Base-by-base conservation (phyloP, 2,113 vertebrate genomes). In the Paedocypris sp. region DNA sequence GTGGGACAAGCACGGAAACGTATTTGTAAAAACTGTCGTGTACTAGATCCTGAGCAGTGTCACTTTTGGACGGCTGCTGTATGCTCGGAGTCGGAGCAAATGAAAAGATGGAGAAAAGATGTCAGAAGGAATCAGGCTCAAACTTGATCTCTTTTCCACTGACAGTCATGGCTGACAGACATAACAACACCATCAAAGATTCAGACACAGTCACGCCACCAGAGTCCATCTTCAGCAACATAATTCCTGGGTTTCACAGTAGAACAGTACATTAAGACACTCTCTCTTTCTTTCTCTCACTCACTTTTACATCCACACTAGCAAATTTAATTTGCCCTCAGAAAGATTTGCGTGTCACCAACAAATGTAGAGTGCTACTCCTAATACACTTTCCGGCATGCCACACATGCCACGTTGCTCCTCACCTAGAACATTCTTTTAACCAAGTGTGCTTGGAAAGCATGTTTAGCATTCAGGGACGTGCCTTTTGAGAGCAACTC, bases 51-150 rank as follows among this genome's bases (percentile, higher is more conserved):
- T 57, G 57, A 39, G 58, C 20, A 29, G 28, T 28, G 32, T n/a
- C 43, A 49, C 54, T 38, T 20, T 62, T 45, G 67, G 59, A 75
- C 56, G 56, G 70, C 59, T 69, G 68, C 68, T 68, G 73, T 66
- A 64, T 73, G 71, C 60, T 71, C 56, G 65, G 72, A 60, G 73
- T 57, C 29, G 66, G 69, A 42, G 73, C 51, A 71, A 73, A 72
- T 67, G 56, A 60, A 69, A 59, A 76, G 52, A 57, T 58, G 66
- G 23, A 20, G 18, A 64, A 68, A 76, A 36, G 72, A 53, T 75
- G 72, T 78, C 75, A 77, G 33, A 31, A 70, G 51, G 33, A 46
- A 69, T 79, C 71, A 63, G 36, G 64, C 63, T 79, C 66, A 71
- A 67, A 72, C 52, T 36, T 38, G 46, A 54, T 66, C 53, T 70